Evolutionary conservation across 2,113 vertebrate species (phyloP).

Genomic region (Psittacara wagleri): DNA sequence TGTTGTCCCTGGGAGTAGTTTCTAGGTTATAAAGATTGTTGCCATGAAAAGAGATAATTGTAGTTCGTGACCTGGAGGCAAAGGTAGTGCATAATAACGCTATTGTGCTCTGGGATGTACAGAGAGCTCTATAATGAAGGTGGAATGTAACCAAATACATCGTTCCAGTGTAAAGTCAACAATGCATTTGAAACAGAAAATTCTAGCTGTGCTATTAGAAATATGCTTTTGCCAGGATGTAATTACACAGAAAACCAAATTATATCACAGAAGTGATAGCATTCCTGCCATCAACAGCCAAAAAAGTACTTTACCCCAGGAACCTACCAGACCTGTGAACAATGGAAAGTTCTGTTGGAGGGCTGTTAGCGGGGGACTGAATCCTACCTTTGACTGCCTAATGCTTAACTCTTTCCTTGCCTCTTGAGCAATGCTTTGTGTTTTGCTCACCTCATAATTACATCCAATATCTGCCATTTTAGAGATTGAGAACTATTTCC

Average conservation of each 20-base stretch:
- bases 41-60: constrained; percentile 58
- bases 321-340: constrained; percentile 19
- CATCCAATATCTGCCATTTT: not conserved
- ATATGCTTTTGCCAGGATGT: constrained; percentile 51
- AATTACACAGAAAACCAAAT: constrained; percentile 51
- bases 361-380: not conserved
- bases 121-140: constrained; percentile 38
- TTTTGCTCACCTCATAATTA: not conserved
- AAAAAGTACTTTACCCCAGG: constrained; percentile 29
- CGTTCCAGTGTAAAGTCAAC: constrained; percentile 16
- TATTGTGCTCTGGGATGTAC: constrained; percentile 49
- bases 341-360: constrained; percentile 34
- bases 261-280: constrained; percentile 43
- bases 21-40: constrained; percentile 62
- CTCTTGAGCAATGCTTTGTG: not conserved
- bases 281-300: constrained; percentile 47
- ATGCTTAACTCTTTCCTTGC: constrained; percentile 46
- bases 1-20: constrained; percentile 58
- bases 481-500: not conserved
- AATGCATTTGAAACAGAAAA: constrained; percentile 55
- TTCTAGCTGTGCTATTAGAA: constrained; percentile 52
- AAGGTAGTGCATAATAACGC: constrained; percentile 37
- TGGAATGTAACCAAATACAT: constrained; percentile 56
- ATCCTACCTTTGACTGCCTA: not conserved
- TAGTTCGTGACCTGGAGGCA: constrained; percentile 53